Base-by-base conservation (phyloP, 2,113 vertebrate species). In the Anarhynchus alexandrinus region DNA sequence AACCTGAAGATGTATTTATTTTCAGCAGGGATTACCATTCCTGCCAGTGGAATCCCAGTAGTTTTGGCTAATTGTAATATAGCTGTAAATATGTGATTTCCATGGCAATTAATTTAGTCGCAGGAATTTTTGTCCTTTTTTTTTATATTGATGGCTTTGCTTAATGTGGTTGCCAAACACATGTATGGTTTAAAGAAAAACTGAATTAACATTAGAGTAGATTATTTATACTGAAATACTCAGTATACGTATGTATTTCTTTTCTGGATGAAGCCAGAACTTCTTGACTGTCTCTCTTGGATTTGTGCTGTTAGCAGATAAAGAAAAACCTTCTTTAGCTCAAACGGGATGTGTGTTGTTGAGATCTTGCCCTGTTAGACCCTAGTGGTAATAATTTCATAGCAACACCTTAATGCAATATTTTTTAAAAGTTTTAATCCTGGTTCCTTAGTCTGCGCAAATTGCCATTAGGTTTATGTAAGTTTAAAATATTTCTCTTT, bases 41-140 rank as follows among this genome's bases (percentile, higher is more conserved):
- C 76, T 94, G 73, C 84, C 93, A 96, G 55, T 73, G 70, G 78
- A 93, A 94, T 95, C 78, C 51, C 66, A 29, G n/a, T 42, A 65
- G 82, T 82, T 88, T 45, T 88, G 64, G 36, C 43, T 96, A 95
- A 95, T 96, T 94, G 25, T 81, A 86, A 78, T 62, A 55, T 42
- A 45, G 19, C 74, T 91, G 54, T 82, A 92, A 95, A 95, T 85
- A 83, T 12, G 8, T 71, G 32, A 91, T 96, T 95, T 95, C 93
- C 76, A 91, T 91, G 65, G 92, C 90, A 93, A 93, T 90, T 21
- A 61, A 77, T 86, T 81, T 58, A 86, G 59, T 86, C 40, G 79
- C 40, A 43, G 62, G 45, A 93, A 67, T 86, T 91, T 78, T 65
- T 81, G 34, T 49, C 8, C 9, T 51, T 49, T 66, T 40, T 40